Evolutionary conservation across 1,140 invertebrate genomes (phyloP).

Genomic region (Bemisia tabaci): DNA sequence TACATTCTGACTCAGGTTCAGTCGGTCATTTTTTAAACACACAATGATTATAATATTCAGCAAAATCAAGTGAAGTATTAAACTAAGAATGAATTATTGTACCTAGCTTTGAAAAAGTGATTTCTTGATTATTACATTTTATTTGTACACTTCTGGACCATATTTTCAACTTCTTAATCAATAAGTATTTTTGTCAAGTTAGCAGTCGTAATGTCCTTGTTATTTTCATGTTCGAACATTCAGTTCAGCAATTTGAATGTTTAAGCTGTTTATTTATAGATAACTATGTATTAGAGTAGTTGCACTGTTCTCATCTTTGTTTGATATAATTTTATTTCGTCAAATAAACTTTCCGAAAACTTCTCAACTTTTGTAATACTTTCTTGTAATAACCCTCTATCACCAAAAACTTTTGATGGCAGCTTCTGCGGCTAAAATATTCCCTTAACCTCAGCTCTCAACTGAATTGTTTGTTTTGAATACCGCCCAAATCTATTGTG

Average conservation of each 20-base stretch:
- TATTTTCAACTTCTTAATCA: neutral
- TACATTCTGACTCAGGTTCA: too few species aligned
- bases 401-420: too few species aligned
- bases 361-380: too few species aligned
- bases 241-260: neutral
- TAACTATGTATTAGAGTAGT: neutral
- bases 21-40: too few species aligned
- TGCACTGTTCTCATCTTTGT: neutral
- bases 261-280: neutral
- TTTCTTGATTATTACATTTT: neutral
- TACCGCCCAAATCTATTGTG: too few species aligned
- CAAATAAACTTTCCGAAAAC: neutral
- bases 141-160: neutral
- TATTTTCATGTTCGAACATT: neutral
- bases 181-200: neutral
- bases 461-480: too few species aligned
- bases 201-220: neutral
- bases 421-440: too few species aligned
- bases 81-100: neutral
- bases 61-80: neutral
- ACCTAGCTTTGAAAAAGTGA: neutral
- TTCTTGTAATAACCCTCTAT: too few species aligned
- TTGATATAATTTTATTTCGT: neutral
- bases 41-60: too few species aligned
- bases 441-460: too few species aligned